A percentile compares a stretch with the other conserved stretches of the same genome.
These are phyloP conservation scores for Hirtodrosophila confusa DNA, from an alignment of 2,888 invertebrate species.

Conservation along the genomic window DNA sequence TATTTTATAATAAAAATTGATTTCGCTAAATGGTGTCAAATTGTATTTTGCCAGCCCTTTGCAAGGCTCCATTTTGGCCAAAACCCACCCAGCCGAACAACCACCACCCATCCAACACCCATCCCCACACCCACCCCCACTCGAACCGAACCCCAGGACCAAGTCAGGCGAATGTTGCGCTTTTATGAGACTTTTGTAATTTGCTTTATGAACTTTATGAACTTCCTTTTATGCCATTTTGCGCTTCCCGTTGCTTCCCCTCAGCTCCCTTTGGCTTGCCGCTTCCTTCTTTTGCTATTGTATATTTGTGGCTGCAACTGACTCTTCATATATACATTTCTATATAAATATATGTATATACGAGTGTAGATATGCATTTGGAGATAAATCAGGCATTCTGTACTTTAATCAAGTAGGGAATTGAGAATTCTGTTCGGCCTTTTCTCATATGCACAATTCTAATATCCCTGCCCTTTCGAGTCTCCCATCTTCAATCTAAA, in stretches of 20 bases:
- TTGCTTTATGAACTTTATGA: constrained; percentile 78
- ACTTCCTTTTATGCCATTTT: constrained; percentile 63
- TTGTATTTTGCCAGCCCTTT: constrained; percentile 19
- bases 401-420: no score
- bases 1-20: constrained; percentile 77
- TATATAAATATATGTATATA: not conserved
- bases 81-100: not conserved
- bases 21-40: constrained; percentile 70
- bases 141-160: no score
- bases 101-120: not conserved
- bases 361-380: not conserved
- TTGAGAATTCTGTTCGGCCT: no score
- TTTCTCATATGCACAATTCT: no score
- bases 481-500: no score
- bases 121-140: not conserved
- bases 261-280: no score
- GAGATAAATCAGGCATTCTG: no score
- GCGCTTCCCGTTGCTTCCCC: constrained; percentile 27
- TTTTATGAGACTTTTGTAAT: constrained; percentile 72
- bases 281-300: constrained; percentile 6
- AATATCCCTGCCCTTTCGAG: no score
- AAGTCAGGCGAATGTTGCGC: constrained; percentile 49
- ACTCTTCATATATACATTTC: constrained; percentile 8
- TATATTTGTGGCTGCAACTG: constrained; percentile 43
- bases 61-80: no score